Conservation (phyloP, 2,797 vertebrate genomes). For the Leptodactylus fallax region DNA sequence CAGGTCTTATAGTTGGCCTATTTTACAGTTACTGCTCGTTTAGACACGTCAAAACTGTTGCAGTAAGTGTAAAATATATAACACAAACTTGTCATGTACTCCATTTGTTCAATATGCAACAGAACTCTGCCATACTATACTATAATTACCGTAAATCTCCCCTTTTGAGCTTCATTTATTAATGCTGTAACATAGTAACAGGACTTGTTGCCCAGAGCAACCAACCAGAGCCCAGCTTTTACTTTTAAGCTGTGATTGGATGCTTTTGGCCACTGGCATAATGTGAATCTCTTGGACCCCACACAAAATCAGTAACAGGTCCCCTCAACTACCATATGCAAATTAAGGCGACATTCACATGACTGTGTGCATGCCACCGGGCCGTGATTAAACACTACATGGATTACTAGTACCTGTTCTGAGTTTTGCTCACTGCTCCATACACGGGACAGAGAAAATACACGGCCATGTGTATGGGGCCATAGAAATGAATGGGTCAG, state of each 20-base stretch:
- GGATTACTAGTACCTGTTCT: too few species aligned
- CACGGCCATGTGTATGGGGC: too few species aligned
- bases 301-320: background rate
- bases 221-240: background rate
- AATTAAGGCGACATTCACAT: too few species aligned
- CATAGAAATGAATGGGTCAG: too few species aligned
- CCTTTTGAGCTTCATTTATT: background rate
- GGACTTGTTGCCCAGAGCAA: background rate
- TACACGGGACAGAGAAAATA: too few species aligned
- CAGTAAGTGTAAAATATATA: too few species aligned
- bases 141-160: background rate
- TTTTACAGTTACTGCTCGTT: too few species aligned
- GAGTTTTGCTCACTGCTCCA: too few species aligned
- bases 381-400: background rate
- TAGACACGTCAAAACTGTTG: too few species aligned
- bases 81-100: background rate
- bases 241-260: background rate
- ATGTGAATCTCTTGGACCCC: background rate
- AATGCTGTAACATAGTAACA: background rate
- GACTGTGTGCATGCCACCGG: background rate
- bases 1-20: too few species aligned
- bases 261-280: background rate
- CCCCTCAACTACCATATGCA: background rate
- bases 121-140: background rate
- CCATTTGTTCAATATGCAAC: background rate